Evolutionary conservation across 2,888 invertebrate species (phyloP).

Genomic region (Ormyrus labotus): DNA sequence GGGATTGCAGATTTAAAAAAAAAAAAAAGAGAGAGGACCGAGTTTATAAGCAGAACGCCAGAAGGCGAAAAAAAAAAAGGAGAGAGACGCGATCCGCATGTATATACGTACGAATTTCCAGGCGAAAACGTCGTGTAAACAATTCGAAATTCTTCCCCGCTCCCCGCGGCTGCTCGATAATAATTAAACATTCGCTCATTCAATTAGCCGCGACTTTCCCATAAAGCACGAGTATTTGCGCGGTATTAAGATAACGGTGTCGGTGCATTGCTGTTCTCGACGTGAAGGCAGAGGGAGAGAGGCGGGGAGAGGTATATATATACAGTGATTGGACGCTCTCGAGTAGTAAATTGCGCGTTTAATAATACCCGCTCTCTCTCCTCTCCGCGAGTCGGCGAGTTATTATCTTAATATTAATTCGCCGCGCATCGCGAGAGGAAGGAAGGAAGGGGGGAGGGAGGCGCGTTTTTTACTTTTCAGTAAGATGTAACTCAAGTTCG

Average conservation of each 20-base stretch:
- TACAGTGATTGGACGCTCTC: background rate
- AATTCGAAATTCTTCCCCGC: slow-evolving; percentile 2
- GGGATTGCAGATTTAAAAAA: slow-evolving; percentile 40
- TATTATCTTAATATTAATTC: background rate
- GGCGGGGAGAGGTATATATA: too few species aligned
- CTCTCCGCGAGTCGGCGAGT: background rate
- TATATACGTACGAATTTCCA: background rate
- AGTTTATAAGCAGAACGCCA: too few species aligned
- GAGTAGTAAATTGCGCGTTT: slow-evolving; percentile 1
- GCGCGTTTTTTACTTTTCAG: too few species aligned
- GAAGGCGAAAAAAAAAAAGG: too few species aligned
- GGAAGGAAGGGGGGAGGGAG: too few species aligned
- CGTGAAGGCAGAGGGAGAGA: background rate
- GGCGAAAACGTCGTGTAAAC: slow-evolving; percentile 14
- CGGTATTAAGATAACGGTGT: slow-evolving; percentile 7
- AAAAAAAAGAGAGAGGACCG: background rate
- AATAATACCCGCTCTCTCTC: background rate
- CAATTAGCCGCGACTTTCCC: background rate
- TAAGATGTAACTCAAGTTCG: too few species aligned
- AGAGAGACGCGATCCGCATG: too few species aligned
- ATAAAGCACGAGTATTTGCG: background rate
- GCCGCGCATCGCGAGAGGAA: too few species aligned
- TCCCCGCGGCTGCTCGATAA: background rate
- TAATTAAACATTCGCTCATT: slow-evolving; percentile 6
- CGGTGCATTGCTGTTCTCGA: background rate